Evolutionary conservation across 2,797 vertebrate genomes (phyloP).

Genomic region (Hapalemur alaotrensis): DNA sequence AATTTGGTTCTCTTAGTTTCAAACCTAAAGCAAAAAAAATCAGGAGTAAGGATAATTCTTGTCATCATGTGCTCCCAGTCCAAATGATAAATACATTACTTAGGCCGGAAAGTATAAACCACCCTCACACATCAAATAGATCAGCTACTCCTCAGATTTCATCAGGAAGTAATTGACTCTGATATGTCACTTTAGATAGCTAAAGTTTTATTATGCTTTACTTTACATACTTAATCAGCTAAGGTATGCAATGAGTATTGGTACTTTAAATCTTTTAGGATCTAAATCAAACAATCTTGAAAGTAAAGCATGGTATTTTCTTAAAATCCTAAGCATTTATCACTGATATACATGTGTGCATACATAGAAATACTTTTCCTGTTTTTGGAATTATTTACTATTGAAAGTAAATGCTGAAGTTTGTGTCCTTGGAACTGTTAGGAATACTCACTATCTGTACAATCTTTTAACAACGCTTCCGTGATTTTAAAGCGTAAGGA

Average conservation of each 20-base stretch:
- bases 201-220: neutral
- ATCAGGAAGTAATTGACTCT: neutral
- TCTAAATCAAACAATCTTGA: constrained; percentile 6
- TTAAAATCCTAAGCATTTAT: neutral
- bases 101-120: neutral
- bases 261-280: neutral
- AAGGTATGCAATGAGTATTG: neutral
- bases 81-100: neutral
- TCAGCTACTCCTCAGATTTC: neutral
- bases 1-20: constrained; percentile 95
- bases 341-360: neutral
- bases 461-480: constrained; percentile 95
- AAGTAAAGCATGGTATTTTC: neutral
- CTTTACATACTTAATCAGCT: neutral
- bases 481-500: constrained; percentile 98
- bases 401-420: neutral
- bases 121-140: neutral
- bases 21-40: constrained; percentile 85
- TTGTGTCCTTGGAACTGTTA: neutral
- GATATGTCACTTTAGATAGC: neutral
- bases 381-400: neutral
- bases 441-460: constrained; percentile 93
- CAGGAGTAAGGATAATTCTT: constrained; percentile 4
- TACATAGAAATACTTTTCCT: neutral
- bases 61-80: neutral